phyloP scores from a whole-genome alignment of 2,113 vertebrate genomes.

The Cyphomyrus plagiostoma region DNA sequence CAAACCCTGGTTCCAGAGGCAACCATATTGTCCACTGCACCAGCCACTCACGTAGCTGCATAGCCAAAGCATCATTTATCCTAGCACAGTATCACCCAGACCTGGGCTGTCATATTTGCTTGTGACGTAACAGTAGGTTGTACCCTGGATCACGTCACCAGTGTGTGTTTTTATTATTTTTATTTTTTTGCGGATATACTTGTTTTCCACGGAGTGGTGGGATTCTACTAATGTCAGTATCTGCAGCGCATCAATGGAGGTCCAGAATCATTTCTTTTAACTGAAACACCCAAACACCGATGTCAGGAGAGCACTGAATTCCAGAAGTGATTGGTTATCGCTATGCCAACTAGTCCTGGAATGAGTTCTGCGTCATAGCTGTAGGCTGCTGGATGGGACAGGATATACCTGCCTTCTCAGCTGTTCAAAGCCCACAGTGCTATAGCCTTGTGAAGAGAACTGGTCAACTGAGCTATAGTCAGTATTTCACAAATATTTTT shows the following conservation, averaged over 20 bases:
- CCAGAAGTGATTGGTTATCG: conserved; percentile 28
- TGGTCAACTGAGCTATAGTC: neutral
- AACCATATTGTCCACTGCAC: neutral
- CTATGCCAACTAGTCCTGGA: conserved; percentile 31
- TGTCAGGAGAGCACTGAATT: conserved; percentile 20
- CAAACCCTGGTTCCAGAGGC: neutral
- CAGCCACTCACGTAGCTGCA: neutral
- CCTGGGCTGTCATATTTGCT: neutral
- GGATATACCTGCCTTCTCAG: neutral
- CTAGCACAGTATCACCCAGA: neutral
- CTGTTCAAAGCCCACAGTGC: neutral
- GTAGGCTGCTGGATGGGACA: conserved; percentile 5
- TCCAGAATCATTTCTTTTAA: neutral
- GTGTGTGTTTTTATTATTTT: neutral
- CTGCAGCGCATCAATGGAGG: neutral
- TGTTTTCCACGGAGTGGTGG: neutral
- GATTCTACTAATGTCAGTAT: neutral
- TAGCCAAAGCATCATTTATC: neutral
- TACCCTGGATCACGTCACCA: neutral
- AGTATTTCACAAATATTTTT: neutral
- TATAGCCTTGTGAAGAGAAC: neutral
- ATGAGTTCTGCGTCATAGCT: conserved; percentile 22
- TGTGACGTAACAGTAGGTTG: neutral
- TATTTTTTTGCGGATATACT: neutral
- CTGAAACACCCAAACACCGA: neutral